phyloP scores from a whole-genome alignment of 2,888 invertebrate species.

The Netelia fuscicornis region DNA sequence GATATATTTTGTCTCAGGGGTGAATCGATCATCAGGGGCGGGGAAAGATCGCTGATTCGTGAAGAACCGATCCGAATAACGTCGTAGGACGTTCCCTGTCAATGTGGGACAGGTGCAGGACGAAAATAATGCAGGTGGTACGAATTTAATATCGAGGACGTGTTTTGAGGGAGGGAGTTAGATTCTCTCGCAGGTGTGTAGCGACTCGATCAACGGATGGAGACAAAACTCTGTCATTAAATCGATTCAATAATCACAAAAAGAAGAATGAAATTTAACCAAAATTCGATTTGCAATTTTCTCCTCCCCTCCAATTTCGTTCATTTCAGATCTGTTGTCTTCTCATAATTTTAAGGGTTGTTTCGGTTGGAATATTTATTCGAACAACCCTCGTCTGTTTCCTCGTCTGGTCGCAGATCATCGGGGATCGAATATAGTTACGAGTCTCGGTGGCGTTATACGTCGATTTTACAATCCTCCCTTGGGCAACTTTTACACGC shows the following conservation, averaged over 20 bases:
- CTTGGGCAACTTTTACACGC: not conserved
- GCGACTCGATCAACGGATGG: not conserved
- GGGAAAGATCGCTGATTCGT: slow-evolving; percentile 24
- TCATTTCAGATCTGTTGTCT: no score
- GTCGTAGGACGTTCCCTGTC: slow-evolving; percentile 57
- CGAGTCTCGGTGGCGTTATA: no score
- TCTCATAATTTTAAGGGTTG: no score
- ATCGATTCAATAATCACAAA: no score
- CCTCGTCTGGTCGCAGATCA: no score
- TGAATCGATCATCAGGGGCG: slow-evolving; percentile 45
- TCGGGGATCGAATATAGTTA: no score
- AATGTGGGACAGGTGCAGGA: slow-evolving; percentile 62
- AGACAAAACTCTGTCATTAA: not conserved
- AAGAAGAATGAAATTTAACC: no score
- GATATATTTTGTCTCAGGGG: not conserved
- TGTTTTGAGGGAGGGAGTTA: slow-evolving; percentile 31
- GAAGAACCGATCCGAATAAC: not conserved
- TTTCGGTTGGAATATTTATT: no score
- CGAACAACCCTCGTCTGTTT: no score
- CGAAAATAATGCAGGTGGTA: slow-evolving; percentile 53
- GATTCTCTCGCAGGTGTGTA: slow-evolving; percentile 60
- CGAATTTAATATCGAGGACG: slow-evolving; percentile 14
- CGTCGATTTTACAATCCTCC: no score
- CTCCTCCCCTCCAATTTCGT: no score
- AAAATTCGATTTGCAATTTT: no score